A percentile compares a stretch with the other conserved stretches of the same genome.
Evolutionary conservation across 2,797 vertebrate species (phyloP).

Genomic region (Rallus crepitans): DNA sequence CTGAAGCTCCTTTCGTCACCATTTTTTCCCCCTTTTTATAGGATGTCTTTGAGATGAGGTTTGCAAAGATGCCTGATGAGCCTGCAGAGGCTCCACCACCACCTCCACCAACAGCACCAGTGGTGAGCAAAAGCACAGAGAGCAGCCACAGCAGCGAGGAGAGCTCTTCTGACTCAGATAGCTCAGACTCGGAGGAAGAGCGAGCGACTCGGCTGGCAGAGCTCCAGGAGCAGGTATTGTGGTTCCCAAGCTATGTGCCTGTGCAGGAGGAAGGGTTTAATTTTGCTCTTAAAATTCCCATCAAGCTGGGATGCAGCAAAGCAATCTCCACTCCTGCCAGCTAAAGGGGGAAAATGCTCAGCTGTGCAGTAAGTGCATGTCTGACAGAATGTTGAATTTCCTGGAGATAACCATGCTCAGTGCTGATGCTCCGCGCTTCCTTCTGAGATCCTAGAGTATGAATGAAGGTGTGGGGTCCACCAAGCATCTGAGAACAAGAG

Average conservation of each 20-base stretch:
- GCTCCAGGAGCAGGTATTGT: constrained; percentile 89
- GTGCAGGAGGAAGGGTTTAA: neutral
- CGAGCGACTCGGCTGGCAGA: constrained; percentile 84
- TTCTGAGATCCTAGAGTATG: neutral
- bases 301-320: neutral
- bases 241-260: neutral
- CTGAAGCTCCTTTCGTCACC: neutral
- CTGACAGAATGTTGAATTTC: neutral
- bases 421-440: neutral
- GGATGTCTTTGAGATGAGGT: constrained; percentile 95
- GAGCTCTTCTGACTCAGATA: constrained; percentile 83
- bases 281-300: neutral
- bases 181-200: constrained; percentile 87
- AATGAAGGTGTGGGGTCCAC: neutral
- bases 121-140: constrained; percentile 81
- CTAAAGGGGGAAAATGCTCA: neutral
- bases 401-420: accelerated
- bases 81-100: constrained; percentile 73
- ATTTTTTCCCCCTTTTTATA: constrained; percentile 16
- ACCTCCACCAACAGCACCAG: constrained; percentile 74
- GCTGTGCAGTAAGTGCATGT: accelerated
- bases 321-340: no score
- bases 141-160: constrained; percentile 84
- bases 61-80: constrained; percentile 94
- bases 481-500: neutral